A percentile compares a stretch with the other conserved stretches of the same genome.
phyloP scores from a whole-genome alignment of 2,113 vertebrate genomes.

The Actinemys pallida region DNA sequence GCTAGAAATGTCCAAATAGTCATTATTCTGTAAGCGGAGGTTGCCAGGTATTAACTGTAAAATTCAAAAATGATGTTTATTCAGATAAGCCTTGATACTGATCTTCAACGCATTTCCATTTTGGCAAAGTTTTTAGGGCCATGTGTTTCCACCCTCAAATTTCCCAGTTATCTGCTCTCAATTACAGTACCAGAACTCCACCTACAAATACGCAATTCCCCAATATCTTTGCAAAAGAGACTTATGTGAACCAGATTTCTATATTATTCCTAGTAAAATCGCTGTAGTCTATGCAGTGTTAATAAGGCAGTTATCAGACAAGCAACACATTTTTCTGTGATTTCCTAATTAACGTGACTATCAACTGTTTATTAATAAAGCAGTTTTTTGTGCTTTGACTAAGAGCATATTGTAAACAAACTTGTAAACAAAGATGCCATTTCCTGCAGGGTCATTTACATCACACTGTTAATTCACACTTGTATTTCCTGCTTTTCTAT shows the following conservation, averaged over 20 bases:
- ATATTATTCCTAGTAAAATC: conserved; percentile 31
- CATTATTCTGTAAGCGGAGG: conserved; percentile 41
- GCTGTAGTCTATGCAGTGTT: conserved; percentile 42
- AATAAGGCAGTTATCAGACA: conserved; percentile 70
- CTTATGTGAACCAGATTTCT: conserved; percentile 13
- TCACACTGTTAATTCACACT: conserved; percentile 53
- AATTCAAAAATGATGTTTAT: conserved; percentile 56
- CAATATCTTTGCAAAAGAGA: conserved; percentile 9
- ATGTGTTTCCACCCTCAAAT: neutral
- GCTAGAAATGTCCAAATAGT: conserved; percentile 44
- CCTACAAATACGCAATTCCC: neutral
- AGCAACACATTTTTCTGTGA: conserved; percentile 2
- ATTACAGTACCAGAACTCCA: neutral
- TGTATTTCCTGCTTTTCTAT: conserved; percentile 40
- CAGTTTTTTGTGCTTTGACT: conserved; percentile 56
- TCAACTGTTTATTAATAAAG: conserved; percentile 67
- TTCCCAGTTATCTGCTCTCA: neutral
- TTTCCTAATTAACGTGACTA: conserved; percentile 68
- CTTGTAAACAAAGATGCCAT: conserved; percentile 47
- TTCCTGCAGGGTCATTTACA: conserved; percentile 49
- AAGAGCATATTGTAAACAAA: conserved; percentile 54
- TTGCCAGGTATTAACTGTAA: conserved; percentile 56
- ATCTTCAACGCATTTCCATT: conserved; percentile 14
- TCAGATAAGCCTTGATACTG: conserved; percentile 25
- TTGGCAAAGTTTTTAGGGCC: neutral